Evolutionary conservation across 2,113 vertebrate species (phyloP).

Genomic region (Sturnus vulgaris): DNA sequence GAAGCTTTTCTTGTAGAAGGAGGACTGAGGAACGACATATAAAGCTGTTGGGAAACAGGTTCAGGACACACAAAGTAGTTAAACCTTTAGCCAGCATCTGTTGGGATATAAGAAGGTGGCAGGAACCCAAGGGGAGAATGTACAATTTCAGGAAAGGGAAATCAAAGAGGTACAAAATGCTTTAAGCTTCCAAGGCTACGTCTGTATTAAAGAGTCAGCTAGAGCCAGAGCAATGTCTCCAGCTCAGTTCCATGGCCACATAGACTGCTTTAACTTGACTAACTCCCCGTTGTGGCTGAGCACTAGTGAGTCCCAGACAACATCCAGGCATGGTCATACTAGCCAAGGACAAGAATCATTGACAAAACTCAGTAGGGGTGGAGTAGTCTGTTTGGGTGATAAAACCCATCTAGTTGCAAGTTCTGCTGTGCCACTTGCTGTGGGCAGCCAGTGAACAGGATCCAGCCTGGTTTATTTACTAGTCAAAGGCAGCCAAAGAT

Average conservation of each 20-base stretch:
- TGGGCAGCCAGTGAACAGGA: not conserved
- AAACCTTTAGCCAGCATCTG: not conserved
- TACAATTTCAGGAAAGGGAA: not conserved
- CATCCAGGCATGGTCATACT: not conserved
- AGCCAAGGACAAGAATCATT: not conserved
- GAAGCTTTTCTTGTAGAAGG: not conserved
- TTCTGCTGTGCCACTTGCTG: not conserved
- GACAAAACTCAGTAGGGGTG: not conserved
- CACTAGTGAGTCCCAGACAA: not conserved
- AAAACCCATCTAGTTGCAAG: not conserved
- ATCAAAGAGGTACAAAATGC: not conserved
- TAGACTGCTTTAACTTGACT: not conserved
- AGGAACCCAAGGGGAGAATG: not conserved
- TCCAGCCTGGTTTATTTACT: not conserved
- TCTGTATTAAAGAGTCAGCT: not conserved
- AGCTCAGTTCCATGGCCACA: not conserved
- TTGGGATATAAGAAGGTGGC: not conserved
- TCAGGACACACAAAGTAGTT: not conserved
- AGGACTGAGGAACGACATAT: not conserved
- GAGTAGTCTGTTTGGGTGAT: not conserved
- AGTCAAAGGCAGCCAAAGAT: not conserved
- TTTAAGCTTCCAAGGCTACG: not conserved
- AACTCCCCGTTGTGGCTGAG: fast-evolving
- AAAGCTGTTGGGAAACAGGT: not conserved
- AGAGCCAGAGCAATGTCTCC: not conserved